Base-by-base conservation (phyloP, 2,797 vertebrate genomes). In the Craterocephalus amniculus region DNA sequence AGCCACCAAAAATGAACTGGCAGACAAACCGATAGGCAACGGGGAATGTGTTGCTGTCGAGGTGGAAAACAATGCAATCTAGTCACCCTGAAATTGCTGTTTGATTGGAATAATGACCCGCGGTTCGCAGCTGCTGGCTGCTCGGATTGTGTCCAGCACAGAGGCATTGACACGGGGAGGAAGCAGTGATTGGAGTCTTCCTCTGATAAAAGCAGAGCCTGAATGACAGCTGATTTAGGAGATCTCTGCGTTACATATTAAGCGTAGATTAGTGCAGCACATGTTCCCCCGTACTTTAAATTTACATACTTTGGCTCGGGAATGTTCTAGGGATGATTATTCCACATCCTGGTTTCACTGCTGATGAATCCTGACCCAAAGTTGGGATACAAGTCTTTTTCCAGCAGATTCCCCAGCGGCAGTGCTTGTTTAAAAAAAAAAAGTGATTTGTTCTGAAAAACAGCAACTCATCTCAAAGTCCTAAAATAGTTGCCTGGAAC, bases 61-160 rank as follows among this genome's bases (percentile, higher is more conserved):
- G 49, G 63, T 61, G 48, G 75, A 81, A 88, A 84, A 87, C 84
- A 80, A 83, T 87, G 71, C 59, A 73, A 64, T 83, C 70, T 63
- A 55, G 81, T 76, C 58, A 63, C 76, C 79, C 83, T 67, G 72
- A 81, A 79, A 79, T 67, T n/a, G 54, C 52, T 20, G 68, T 76
- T 76, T 77, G 74, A 85, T 79, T 84, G 78, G 80, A 80, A 74
- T 71, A 76, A 81, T 79, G 83, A 88, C 71, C 76, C 27, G 52
- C 32, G 31, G 76, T 67, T 67, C 74, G 18, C 18, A 14, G 40
- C 34, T 24, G 51, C 38, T 66, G 59, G 75, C 67, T 51, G 63
- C 60, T 58, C 38, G 22, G 57, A 51, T 55, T 40, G 57, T 52
- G 51, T 83, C 58, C 65, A 45, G 27, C n/a, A 43, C 63, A 40